phyloP scores from a whole-genome alignment of 2,113 vertebrate genomes.

The Oriolus oriolus region DNA sequence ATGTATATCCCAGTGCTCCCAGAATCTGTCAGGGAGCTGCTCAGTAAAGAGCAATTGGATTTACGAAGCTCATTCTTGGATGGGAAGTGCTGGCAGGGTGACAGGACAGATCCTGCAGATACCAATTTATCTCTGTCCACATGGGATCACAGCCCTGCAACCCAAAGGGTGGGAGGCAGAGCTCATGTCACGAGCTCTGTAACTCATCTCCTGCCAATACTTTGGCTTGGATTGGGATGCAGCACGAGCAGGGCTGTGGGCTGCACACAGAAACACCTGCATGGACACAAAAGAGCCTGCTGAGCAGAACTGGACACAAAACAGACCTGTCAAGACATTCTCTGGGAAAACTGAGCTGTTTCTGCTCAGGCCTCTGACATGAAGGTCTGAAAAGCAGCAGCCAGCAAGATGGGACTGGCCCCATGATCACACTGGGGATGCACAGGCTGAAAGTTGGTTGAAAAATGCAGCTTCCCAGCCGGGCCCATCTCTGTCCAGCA shows the following conservation, averaged over 20 bases:
- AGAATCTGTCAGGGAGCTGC: not conserved
- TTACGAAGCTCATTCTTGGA: not conserved
- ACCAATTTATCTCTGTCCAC: not conserved
- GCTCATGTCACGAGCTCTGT: fast-evolving
- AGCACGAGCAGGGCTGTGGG: not conserved
- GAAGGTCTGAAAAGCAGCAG: not conserved
- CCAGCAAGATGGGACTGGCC: fast-evolving
- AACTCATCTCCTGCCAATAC: not conserved
- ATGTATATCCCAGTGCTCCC: not conserved
- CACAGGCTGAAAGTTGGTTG: not conserved
- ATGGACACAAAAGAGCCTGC: fast-evolving
- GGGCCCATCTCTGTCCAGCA: not conserved
- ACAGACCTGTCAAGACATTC: not conserved
- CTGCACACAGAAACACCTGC: not conserved
- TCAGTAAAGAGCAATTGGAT: not conserved
- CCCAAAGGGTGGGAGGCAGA: not conserved
- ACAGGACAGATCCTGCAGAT: not conserved
- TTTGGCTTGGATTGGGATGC: not conserved
- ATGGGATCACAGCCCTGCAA: not conserved
- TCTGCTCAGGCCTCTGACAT: not conserved
- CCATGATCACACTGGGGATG: not conserved
- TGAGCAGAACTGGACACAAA: not conserved
- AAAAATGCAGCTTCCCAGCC: not conserved
- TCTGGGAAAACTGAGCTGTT: not conserved
- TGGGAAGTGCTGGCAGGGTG: not conserved